Base-by-base conservation (phyloP, 2,888 invertebrate genomes). In the Acronicta psi region DNA sequence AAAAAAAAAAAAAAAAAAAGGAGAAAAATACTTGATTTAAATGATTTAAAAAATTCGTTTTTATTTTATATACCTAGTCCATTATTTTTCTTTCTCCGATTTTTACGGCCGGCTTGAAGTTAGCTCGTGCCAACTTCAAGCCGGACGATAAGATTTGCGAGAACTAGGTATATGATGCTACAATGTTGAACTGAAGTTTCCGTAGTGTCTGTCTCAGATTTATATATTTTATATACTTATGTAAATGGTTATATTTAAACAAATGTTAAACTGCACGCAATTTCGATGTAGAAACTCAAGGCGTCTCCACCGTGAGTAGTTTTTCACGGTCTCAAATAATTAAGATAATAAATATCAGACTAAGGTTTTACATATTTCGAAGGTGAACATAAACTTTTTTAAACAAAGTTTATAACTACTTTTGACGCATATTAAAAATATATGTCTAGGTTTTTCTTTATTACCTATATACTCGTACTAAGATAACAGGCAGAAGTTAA, bases 121-220 rank as follows among this genome's bases (percentile, higher is more conserved):
- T n/a, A n/a, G n/a, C n/a, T n/a, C n/a, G n/a, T n/a, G n/a, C n/a
- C n/a, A n/a, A n/a, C n/a, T n/a, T n/a, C n/a, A n/a, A n/a, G n/a
- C n/a, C n/a, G n/a, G n/a, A n/a, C n/a, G n/a, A n/a, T n/a, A n/a
- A n/a, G n/a, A n/a, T n/a, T n/a, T n/a, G n/a, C 38, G 42, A 58
- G 45, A 53, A 45, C 59, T 59, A 45, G 37, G 37, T 42, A 9
- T 62, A 34, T 38, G 44, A 16, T 40, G n/a, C 16, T 43, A 47
- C 17, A 46, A 25, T 23, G 42, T 14, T 49, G 51, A 37, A 41
- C 41, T 58, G 43, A 53, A 44, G 20, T 16, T 3, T 34, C 7
- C 38, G 31, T 67, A 9, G 3, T 17, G 16, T 37, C 34, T 34
- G 2, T 9, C 10, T 20, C 18, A 31, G 7, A 2, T 29, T 16